Evolutionary conservation across 2,888 invertebrate species (phyloP).

Genomic region (Heteromyza rotundicornis): DNA sequence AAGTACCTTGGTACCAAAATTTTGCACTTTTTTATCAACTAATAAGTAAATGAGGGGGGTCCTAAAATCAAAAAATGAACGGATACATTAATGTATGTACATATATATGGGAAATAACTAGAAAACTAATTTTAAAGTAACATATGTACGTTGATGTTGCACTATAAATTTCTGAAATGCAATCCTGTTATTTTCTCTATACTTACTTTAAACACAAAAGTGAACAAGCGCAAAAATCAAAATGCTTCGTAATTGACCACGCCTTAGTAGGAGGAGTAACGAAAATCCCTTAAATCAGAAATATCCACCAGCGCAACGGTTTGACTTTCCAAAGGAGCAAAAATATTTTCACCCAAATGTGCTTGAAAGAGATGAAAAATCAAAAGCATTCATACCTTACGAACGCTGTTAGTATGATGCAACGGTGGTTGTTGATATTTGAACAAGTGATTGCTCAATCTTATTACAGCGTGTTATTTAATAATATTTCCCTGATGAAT

Average conservation of each 20-base stretch:
- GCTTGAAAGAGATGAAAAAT: not conserved
- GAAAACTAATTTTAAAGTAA: no score
- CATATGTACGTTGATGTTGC: no score
- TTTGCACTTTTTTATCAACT: no score
- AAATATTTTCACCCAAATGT: not conserved
- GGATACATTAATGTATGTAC: no score
- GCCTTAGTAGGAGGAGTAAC: conserved; percentile 46
- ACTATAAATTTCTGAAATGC: no score
- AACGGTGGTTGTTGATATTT: conserved; percentile 59
- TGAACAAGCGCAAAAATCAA: conserved; percentile 50
- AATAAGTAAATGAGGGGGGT: no score
- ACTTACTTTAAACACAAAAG: not conserved
- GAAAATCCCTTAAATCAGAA: conserved; percentile 45
- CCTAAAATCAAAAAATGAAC: no score
- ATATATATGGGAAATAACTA: no score
- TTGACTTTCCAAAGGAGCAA: not conserved
- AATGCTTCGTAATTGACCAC: conserved; percentile 49
- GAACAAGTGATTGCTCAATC: conserved; percentile 47
- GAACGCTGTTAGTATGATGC: no score
- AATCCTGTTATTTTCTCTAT: no score
- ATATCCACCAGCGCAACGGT: conserved; percentile 26
- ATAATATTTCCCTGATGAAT: conserved; percentile 8
- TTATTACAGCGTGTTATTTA: conserved; percentile 1
- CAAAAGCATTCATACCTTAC: not conserved
- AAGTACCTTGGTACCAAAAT: no score